Evolutionary conservation across 2,113 vertebrate genomes (phyloP).

Genomic region (Xyliphius kryptos): DNA sequence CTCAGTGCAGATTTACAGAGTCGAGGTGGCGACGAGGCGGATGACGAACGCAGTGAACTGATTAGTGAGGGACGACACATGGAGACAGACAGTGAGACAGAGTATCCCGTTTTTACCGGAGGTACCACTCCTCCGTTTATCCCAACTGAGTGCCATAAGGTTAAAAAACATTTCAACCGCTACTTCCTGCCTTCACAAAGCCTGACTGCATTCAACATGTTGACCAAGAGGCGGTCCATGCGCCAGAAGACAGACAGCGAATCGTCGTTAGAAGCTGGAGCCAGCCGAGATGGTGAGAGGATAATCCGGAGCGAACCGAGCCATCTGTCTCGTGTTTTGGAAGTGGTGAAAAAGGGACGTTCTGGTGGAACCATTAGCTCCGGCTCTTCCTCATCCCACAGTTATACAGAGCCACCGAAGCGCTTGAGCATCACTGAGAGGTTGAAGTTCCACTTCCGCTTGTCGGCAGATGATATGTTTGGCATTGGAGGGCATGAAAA

Average conservation of each 20-base stretch:
- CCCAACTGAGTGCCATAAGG: too few relatives aligned
- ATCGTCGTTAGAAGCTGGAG: slow-evolving; percentile 66
- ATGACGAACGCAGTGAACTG: slow-evolving; percentile 88
- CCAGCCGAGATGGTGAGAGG: slow-evolving; percentile 1
- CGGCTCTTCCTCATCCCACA: slow-evolving; percentile 55
- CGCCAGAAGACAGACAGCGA: slow-evolving; percentile 81
- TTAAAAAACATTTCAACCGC: too few relatives aligned
- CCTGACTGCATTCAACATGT: slow-evolving; percentile 73
- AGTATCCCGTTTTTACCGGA: slow-evolving; percentile 78
- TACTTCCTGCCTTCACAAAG: slow-evolving; percentile 79
- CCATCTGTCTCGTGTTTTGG: slow-evolving; percentile 72
- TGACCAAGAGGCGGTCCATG: slow-evolving; percentile 75
- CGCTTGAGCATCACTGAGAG: slow-evolving; percentile 83
- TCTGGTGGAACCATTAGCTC: slow-evolving; percentile 77
- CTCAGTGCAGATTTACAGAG: slow-evolving; percentile 82
- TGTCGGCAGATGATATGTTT: slow-evolving; percentile 88
- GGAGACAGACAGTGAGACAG: slow-evolving; percentile 91
- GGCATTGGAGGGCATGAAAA: slow-evolving; percentile 64
- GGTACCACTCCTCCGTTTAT: slow-evolving; percentile 12
- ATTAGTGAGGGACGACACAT: slow-evolving; percentile 83
- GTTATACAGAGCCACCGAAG: slow-evolving; percentile 83
- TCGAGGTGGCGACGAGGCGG: slow-evolving; percentile 83
- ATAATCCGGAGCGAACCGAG: slow-evolving; percentile 62
- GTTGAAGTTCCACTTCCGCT: slow-evolving; percentile 76
- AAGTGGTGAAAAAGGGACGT: slow-evolving; percentile 85